phyloP scores from a whole-genome alignment of 2,113 vertebrate genomes.

The Eleginops maclovinus region DNA sequence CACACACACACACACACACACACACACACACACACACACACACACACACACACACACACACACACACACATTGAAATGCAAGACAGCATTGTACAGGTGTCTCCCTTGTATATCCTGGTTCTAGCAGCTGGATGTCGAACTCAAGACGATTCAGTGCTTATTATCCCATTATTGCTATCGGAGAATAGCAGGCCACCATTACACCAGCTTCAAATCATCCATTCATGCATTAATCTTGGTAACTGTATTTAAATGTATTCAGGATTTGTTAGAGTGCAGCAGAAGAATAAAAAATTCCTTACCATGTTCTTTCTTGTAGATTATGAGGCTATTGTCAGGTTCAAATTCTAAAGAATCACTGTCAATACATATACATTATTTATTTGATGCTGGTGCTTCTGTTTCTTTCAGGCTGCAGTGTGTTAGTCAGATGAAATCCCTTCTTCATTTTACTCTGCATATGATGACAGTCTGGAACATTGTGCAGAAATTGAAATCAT shows the following conservation, averaged over 20 bases:
- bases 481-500: conserved; percentile 27
- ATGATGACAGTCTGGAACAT: neutral
- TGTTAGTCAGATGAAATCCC: neutral
- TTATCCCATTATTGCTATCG: conserved; percentile 33
- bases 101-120: conserved; percentile 28
- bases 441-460: neutral
- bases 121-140: conserved; percentile 43
- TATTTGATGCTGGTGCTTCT: conserved; percentile 9
- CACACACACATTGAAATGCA: conserved; percentile 37
- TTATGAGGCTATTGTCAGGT: neutral
- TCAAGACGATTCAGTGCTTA: conserved; percentile 31
- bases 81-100: conserved; percentile 25
- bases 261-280: conserved; percentile 1
- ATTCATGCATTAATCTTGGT: conserved; percentile 1
- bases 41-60: conserved; percentile 11
- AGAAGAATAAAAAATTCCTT: conserved; percentile 6
- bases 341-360: conserved; percentile 4
- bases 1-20: neutral
- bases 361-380: neutral
- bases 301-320: conserved; percentile 4
- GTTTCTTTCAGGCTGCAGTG: neutral
- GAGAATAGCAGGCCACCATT: conserved; percentile 18
- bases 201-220: conserved; percentile 34
- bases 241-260: conserved; percentile 8
- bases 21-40: conserved; percentile 5